phyloP scores from a whole-genome alignment of 2,888 invertebrate species.

The Dione juno region DNA sequence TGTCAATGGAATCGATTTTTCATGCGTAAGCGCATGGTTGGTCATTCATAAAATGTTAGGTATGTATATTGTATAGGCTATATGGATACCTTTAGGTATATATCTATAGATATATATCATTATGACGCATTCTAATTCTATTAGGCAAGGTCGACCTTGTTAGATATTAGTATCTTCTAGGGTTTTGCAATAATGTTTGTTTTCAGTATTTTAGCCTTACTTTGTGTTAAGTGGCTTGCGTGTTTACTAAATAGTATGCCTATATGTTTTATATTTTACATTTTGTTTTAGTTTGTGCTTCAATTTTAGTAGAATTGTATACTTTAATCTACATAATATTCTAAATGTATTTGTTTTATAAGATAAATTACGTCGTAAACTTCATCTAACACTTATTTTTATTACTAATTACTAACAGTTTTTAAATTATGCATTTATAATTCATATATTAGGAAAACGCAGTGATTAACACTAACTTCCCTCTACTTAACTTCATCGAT shows the following conservation, averaged over 20 bases:
- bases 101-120: neutral
- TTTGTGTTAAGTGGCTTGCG: neutral
- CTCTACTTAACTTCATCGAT: no score
- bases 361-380: no score
- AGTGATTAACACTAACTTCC: no score
- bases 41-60: slow-evolving; percentile 71
- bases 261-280: neutral
- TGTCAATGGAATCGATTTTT: slow-evolving; percentile 71
- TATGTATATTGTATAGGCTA: slow-evolving; percentile 52
- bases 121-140: slow-evolving; percentile 38
- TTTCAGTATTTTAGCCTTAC: neutral
- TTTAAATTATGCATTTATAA: no score
- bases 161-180: slow-evolving; percentile 24
- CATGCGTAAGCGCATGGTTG: slow-evolving; percentile 59
- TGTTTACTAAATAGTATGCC: neutral
- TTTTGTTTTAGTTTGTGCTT: neutral
- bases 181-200: slow-evolving; percentile 14
- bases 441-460: no score
- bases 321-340: no score
- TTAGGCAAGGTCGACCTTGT: slow-evolving; percentile 42
- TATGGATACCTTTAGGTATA: no score
- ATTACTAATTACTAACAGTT: no score
- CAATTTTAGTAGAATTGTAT: neutral
- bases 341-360: no score
- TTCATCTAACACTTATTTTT: no score